Conservation (phyloP, 2,113 vertebrate species). For the Falcunculus frontatus region DNA sequence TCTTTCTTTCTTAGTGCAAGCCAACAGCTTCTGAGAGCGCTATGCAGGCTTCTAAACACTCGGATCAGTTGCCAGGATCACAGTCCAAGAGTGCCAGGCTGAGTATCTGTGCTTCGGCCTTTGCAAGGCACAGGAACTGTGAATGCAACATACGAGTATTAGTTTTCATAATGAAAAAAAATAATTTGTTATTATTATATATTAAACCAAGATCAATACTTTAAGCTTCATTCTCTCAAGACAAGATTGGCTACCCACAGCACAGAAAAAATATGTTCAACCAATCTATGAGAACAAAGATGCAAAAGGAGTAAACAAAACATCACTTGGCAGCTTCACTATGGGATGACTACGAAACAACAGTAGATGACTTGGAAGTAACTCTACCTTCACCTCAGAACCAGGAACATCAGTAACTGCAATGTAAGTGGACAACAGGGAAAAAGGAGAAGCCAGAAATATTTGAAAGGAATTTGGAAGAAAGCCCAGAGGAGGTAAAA, state of each 20-base stretch:
- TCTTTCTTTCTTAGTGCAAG: neutral
- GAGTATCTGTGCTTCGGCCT: neutral
- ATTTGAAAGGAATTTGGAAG: conserved; percentile 3
- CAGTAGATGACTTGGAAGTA: neutral
- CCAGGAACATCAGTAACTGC: neutral
- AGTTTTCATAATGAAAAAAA: neutral
- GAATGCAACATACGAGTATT: neutral
- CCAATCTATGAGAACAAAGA: neutral
- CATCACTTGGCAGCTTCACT: neutral
- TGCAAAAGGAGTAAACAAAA: neutral
- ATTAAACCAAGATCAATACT: neutral
- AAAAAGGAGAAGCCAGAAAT: neutral
- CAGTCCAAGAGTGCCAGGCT: neutral
- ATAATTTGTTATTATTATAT: neutral
- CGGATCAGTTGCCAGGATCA: neutral
- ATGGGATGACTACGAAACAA: neutral
- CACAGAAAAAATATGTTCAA: neutral
- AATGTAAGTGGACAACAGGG: neutral
- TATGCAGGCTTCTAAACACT: neutral
- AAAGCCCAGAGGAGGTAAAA: neutral
- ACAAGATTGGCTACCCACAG: neutral
- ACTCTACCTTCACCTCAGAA: neutral
- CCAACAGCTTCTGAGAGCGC: neutral
- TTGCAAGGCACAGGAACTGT: neutral
- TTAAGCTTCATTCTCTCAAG: neutral